Conservation (phyloP, 2,888 invertebrate species). For the Cryptocephalus primarius region DNA sequence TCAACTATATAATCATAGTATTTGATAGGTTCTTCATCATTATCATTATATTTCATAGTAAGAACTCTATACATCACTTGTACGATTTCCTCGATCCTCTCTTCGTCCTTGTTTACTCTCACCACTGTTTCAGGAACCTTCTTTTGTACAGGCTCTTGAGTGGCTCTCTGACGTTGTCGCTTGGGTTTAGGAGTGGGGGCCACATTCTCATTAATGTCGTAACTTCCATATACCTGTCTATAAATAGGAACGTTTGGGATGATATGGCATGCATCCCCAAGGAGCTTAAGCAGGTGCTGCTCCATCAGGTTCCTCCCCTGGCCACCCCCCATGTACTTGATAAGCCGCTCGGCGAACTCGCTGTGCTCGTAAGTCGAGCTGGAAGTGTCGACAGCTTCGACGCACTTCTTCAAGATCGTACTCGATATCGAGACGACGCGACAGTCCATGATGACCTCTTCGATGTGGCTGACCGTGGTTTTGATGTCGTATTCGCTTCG, state of each 20-base stretch:
- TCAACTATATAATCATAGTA: conserved; percentile 50
- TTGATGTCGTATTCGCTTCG: conserved; percentile 23
- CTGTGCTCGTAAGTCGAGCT: conserved; percentile 33
- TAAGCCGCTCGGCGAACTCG: too few relatives aligned
- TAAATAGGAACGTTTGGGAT: conserved; percentile 29
- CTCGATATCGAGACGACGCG: conserved; percentile 29
- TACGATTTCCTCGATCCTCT: conserved; percentile 46
- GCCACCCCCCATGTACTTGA: not conserved
- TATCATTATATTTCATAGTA: conserved; percentile 33
- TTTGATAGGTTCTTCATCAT: conserved; percentile 37
- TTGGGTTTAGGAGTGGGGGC: conserved; percentile 28
- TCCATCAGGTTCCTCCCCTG: conserved; percentile 25
- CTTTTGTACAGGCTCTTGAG: conserved; percentile 28
- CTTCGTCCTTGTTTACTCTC: conserved; percentile 42
- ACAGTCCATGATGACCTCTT: conserved; percentile 31
- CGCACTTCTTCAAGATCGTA: conserved; percentile 26
- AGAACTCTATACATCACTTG: conserved; percentile 41
- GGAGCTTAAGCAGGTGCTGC: conserved; percentile 33
- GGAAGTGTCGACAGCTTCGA: conserved; percentile 31
- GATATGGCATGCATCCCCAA: conserved; percentile 22
- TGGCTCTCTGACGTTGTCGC: conserved; percentile 28
- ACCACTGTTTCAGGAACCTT: conserved; percentile 43
- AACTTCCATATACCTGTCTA: conserved; percentile 40
- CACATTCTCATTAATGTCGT: conserved; percentile 28
- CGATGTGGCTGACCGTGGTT: conserved; percentile 26